Evolutionary conservation across 2,888 invertebrate species (phyloP).

Genomic region (Tenthredo amoena): DNA sequence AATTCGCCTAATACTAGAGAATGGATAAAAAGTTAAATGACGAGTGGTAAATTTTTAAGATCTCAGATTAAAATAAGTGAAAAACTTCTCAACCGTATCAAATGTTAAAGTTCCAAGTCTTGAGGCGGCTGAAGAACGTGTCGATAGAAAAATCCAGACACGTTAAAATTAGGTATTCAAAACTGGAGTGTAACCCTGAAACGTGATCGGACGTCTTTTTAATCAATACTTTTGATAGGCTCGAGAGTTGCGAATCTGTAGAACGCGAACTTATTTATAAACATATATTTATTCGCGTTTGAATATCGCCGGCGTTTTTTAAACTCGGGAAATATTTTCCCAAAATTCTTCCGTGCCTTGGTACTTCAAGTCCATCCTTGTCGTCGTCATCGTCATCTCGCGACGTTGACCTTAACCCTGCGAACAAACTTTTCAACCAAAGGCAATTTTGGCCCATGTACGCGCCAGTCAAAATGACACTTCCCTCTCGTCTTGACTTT

Average conservation of each 20-base stretch:
- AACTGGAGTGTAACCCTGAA: slow-evolving; percentile 12
- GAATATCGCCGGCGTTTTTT: neutral
- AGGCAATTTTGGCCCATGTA: slow-evolving; percentile 35
- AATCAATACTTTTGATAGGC: neutral
- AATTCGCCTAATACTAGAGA: neutral
- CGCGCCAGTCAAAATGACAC: slow-evolving; percentile 44
- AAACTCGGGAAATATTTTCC: neutral
- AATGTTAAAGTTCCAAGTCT: slow-evolving; percentile 2
- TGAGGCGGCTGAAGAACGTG: neutral
- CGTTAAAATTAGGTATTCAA: neutral
- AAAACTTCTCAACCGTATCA: neutral
- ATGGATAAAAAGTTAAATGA: neutral
- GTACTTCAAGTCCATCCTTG: neutral
- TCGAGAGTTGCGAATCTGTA: neutral
- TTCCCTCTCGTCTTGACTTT: slow-evolving; percentile 29
- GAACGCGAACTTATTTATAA: neutral
- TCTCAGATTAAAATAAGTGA: slow-evolving; percentile 1
- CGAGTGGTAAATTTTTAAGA: neutral
- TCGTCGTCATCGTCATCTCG: neutral
- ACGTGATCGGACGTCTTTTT: neutral
- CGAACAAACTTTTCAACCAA: slow-evolving; percentile 33
- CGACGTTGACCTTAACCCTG: slow-evolving; percentile 28
- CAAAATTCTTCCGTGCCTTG: neutral
- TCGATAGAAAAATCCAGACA: neutral
- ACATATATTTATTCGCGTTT: slow-evolving; percentile 1